Percentiles rank a stretch among this genome's conserved stretches.
Evolutionary conservation across 2,888 invertebrate species (phyloP).

Genomic region (Aphodius granarius): DNA sequence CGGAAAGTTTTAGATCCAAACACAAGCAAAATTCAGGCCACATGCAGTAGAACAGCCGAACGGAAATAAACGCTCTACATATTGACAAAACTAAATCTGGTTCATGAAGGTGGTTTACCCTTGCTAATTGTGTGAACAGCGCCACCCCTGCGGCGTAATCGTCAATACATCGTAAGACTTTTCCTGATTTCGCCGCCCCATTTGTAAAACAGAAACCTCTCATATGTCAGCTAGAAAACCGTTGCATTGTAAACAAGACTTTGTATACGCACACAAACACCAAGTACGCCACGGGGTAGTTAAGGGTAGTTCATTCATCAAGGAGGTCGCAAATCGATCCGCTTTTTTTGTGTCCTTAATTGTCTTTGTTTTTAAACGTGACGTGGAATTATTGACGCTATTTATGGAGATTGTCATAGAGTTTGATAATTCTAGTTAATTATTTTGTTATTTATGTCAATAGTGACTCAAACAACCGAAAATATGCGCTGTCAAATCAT

Average conservation of each 20-base stretch:
- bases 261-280: neutral
- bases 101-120: conserved; percentile 39
- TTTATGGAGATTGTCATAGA: neutral
- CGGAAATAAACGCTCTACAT: conserved; percentile 34
- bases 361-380: neutral
- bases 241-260: neutral
- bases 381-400: neutral
- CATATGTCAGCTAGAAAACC: conserved; percentile 4
- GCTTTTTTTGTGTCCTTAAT: neutral
- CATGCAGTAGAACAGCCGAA: conserved; percentile 29
- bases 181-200: conserved; percentile 36
- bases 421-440: neutral
- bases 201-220: conserved; percentile 24
- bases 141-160: conserved; percentile 12
- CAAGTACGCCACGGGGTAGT: neutral
- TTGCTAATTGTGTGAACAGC: conserved; percentile 39
- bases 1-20: too few species aligned
- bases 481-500: too few species aligned
- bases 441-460: too few species aligned
- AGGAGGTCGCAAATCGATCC: neutral
- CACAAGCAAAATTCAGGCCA: conserved; percentile 11
- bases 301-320: neutral
- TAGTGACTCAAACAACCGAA: too few species aligned
- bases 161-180: neutral
- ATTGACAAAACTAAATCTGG: conserved; percentile 43